A percentile compares a stretch with the other conserved stretches of the same genome.
phyloP scores from a whole-genome alignment of 2,888 invertebrate genomes.

The Standfussiana lucernea region DNA sequence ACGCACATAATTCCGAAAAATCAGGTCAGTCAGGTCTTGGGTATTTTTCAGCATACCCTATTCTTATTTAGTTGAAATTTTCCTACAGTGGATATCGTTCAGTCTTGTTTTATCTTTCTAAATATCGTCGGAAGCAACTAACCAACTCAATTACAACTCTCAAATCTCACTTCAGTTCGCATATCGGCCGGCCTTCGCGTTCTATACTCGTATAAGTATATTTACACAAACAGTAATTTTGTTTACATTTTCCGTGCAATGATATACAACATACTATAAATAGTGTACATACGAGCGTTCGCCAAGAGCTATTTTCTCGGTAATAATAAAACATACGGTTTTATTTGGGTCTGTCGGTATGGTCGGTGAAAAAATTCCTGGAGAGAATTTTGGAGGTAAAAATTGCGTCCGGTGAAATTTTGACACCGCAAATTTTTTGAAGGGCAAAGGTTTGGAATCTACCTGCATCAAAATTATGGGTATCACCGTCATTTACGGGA shows the following conservation, averaged over 20 bases:
- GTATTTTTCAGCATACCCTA: too few relatives aligned
- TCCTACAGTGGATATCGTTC: background rate
- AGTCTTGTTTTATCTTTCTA: background rate
- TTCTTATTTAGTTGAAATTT: background rate
- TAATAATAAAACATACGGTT: constrained; percentile 70
- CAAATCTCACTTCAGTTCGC: constrained; percentile 57
- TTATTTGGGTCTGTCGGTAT: constrained; percentile 60
- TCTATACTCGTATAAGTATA: constrained; percentile 68
- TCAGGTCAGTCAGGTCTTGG: too few relatives aligned
- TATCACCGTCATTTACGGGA: too few relatives aligned
- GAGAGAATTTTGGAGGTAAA: constrained; percentile 3
- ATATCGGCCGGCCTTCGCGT: constrained; percentile 62
- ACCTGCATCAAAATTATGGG: background rate
- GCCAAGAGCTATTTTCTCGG: constrained; percentile 74
- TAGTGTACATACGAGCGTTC: constrained; percentile 69
- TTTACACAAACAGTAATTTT: constrained; percentile 82
- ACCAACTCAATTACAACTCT: constrained; percentile 22
- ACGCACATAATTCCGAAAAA: too few relatives aligned
- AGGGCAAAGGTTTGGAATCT: background rate
- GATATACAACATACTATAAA: constrained; percentile 78
- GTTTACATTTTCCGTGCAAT: constrained; percentile 82
- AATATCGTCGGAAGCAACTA: background rate
- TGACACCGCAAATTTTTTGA: background rate
- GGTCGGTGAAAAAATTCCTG: constrained; percentile 24
- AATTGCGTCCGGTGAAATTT: background rate